These are phyloP conservation scores for Silvanus unidentatus DNA, from an alignment of 2,888 invertebrate species.

Conservation along the genomic window DNA sequence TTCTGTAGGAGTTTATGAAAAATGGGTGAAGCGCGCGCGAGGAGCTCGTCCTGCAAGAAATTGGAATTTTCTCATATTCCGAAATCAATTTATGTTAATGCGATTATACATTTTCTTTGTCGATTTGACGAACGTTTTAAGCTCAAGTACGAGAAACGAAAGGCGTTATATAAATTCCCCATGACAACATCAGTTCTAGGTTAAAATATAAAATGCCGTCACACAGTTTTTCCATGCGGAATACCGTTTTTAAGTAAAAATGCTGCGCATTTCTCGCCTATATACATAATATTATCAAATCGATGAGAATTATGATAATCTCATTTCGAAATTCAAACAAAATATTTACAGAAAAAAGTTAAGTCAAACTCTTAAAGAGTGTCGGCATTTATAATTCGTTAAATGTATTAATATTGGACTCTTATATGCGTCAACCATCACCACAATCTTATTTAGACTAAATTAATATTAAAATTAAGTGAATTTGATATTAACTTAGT, in stretches of 20 bases:
- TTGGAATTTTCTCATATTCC: constrained; percentile 29
- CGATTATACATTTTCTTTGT: constrained; percentile 27
- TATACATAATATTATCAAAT: too few relatives aligned
- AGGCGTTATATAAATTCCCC: constrained; percentile 4
- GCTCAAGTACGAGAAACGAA: constrained; percentile 7
- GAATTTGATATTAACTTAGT: neutral
- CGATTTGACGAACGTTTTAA: constrained; percentile 17
- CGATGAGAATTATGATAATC: constrained; percentile 1
- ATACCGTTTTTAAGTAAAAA: neutral
- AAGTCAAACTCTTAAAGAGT: neutral
- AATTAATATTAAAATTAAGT: constrained; percentile 5
- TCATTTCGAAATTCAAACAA: constrained; percentile 2
- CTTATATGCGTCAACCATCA: neutral
- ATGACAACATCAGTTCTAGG: constrained; percentile 3
- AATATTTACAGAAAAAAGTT: constrained; percentile 2
- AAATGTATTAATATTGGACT: too few relatives aligned
- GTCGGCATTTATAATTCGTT: too few relatives aligned
- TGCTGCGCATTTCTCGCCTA: too few relatives aligned
- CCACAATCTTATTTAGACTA: neutral
- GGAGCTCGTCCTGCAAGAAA: constrained; percentile 16
- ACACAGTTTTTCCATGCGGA: neutral
- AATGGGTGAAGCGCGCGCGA: constrained; percentile 8
- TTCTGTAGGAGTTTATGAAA: too few relatives aligned
- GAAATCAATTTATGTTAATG: constrained; percentile 31
- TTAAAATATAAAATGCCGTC: too few relatives aligned